Base-by-base conservation (phyloP, 2,888 invertebrate genomes). In the Zaprionus lineosus region DNA sequence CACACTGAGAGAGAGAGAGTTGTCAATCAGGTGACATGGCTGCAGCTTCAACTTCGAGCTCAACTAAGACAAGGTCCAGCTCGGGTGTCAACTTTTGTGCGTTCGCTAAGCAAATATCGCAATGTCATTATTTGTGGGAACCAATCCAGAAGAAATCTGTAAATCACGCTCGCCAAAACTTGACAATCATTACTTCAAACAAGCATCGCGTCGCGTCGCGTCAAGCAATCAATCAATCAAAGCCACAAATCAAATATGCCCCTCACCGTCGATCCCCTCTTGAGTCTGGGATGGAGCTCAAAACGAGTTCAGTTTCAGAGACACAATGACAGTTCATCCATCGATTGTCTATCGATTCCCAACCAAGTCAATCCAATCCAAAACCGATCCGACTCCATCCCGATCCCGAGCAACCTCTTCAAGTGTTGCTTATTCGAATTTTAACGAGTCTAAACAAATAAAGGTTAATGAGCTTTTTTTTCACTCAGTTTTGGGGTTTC, bases 101-200 rank as follows among this genome's bases (percentile, higher is more conserved):
- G 52, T 46, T n/a, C n/a, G 58, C 28, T 31, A 53, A 21, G 33
- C 28, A 50, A 67, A 66, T 81, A 65, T 60, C 68, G 78, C 78
- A 60, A 66, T 77, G 78, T 79, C 84, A 79, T 79, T 77, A 84
- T 84, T 84, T 84, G 84, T 79, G 78, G 85, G 82, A 79, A 79
- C 78, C 82, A 74, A 82, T 72, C 53, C 51, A 57, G 55, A 59
- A 57, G n/a, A n/a, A 78, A 60, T 61, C 61, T 68, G 62, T 70
- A 36, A 41, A 64, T 77, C 74, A 62, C 56, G 74, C 58, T 55
- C 34, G 40, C 12, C 39, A 64, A 83, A 82, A 74, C 48, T 70
- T 63, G 48, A 75, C 67, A 71, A 74, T 82, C 81, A 82, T 79
- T 79, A 74, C 81, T 79, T 71, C 64, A 79, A 63, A 59, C 55